Evolutionary conservation across 2,888 invertebrate species (phyloP).

Genomic region (Lithophane socia): DNA sequence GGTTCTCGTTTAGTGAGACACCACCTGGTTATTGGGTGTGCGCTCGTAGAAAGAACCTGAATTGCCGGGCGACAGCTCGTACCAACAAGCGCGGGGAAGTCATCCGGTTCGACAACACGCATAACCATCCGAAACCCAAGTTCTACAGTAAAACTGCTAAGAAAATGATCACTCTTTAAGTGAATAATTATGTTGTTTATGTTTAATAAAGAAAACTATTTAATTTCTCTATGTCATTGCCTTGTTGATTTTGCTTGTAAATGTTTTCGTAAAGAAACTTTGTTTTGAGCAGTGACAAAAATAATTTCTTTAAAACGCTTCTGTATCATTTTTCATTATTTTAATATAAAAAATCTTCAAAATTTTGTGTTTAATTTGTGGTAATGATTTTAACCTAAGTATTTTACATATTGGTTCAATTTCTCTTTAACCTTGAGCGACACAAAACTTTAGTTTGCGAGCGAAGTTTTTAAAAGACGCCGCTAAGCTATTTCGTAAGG

Average conservation of each 20-base stretch:
- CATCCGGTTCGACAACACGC: slow-evolving; percentile 71
- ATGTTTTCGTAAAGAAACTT: neutral
- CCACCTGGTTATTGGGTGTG: slow-evolving; percentile 77
- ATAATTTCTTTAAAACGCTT: neutral
- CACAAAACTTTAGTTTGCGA: neutral
- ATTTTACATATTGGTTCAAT: neutral
- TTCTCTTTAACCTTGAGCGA: neutral
- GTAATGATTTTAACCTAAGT: neutral
- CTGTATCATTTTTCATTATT: slow-evolving; percentile 2
- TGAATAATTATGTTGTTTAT: neutral
- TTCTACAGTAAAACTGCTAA: slow-evolving; percentile 79
- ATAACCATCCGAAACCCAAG: slow-evolving; percentile 81
- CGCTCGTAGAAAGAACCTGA: slow-evolving; percentile 70
- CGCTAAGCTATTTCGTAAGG: too few relatives aligned
- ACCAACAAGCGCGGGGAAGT: slow-evolving; percentile 81
- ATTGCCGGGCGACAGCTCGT: slow-evolving; percentile 79
- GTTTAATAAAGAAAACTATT: neutral
- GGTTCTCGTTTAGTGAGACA: slow-evolving; percentile 78
- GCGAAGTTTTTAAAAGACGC: neutral
- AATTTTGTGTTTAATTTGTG: slow-evolving; percentile 13
- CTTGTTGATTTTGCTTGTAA: slow-evolving; percentile 6
- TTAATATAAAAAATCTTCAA: neutral
- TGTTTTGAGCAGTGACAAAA: neutral
- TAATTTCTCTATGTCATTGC: neutral
- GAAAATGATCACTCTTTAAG: slow-evolving; percentile 74